These are phyloP conservation scores for Mamestra configurata DNA, from an alignment of 1,140 invertebrate species.

Conservation along the genomic window DNA sequence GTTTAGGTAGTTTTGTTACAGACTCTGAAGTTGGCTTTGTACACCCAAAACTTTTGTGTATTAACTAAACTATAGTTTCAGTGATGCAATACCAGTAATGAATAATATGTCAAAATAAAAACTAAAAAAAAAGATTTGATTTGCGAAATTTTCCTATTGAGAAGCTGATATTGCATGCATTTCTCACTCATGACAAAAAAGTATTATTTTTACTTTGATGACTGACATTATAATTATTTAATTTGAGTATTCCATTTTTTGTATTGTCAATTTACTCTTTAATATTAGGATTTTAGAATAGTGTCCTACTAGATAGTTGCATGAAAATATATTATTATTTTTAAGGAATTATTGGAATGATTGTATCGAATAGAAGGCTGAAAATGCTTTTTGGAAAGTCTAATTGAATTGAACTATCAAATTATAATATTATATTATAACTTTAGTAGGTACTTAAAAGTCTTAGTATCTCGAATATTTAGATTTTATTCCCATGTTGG, in stretches of 20 bases:
- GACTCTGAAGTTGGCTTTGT: too few species aligned
- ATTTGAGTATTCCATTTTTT: slow-evolving; percentile 50
- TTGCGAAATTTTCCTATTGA: slow-evolving; percentile 30
- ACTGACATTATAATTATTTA: slow-evolving; percentile 40
- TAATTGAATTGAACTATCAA: slow-evolving; percentile 38
- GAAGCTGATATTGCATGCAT: background rate
- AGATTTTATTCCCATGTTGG: slow-evolving; percentile 68
- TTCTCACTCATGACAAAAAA: slow-evolving; percentile 34
- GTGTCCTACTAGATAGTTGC: slow-evolving; percentile 38
- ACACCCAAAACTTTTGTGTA: too few species aligned
- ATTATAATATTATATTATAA: slow-evolving; percentile 49
- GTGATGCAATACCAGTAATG: background rate
- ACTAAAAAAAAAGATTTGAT: background rate
- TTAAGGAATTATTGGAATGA: slow-evolving; percentile 41
- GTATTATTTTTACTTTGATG: slow-evolving; percentile 39
- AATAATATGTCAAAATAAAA: too few species aligned
- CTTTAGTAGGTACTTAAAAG: slow-evolving; percentile 58
- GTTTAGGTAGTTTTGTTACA: too few species aligned
- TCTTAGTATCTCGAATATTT: slow-evolving; percentile 55
- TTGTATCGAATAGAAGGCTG: slow-evolving; percentile 49
- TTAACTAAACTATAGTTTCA: background rate
- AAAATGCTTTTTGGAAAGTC: slow-evolving; percentile 41
- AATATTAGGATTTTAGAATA: slow-evolving; percentile 24
- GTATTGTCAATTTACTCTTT: slow-evolving; percentile 43
- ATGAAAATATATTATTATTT: slow-evolving; percentile 51